phyloP scores from a whole-genome alignment of 2,113 vertebrate genomes.

The Willisornis vidua region DNA sequence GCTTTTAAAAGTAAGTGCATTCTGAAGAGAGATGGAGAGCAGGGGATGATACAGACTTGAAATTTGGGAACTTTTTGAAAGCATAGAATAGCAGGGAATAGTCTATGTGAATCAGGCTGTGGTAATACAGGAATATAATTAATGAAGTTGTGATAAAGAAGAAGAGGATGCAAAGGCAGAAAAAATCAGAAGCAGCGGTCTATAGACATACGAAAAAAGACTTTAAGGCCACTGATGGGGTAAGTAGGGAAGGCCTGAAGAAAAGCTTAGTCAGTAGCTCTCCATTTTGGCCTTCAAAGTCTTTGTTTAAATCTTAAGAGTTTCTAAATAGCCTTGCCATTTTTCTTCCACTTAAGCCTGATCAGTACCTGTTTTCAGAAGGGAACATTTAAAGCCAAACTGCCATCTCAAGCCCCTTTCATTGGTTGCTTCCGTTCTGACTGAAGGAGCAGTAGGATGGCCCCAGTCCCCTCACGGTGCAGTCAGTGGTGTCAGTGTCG shows the following conservation, averaged over 20 bases:
- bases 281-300: neutral
- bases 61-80: neutral
- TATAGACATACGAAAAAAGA: neutral
- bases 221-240: neutral
- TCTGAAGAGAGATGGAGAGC: neutral
- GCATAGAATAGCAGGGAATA: neutral
- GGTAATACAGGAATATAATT: neutral
- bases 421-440: constrained; percentile 65
- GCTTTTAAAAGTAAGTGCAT: neutral
- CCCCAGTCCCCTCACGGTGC: constrained; percentile 73
- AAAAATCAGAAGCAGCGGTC: neutral
- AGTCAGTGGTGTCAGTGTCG: constrained; percentile 78
- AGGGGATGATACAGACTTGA: neutral
- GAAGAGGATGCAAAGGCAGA: neutral
- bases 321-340: neutral
- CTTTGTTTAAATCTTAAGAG: neutral
- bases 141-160: neutral
- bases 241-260: neutral
- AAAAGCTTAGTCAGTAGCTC: neutral
- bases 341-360: neutral
- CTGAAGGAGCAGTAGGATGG: constrained; percentile 77
- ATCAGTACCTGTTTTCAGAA: neutral
- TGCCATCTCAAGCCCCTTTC: neutral
- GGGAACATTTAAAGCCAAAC: neutral
- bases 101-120: neutral